A percentile compares a stretch with the other conserved stretches of the same genome.
Conservation (phyloP, 2,113 vertebrate genomes). For the Hydropotes inermis region DNA sequence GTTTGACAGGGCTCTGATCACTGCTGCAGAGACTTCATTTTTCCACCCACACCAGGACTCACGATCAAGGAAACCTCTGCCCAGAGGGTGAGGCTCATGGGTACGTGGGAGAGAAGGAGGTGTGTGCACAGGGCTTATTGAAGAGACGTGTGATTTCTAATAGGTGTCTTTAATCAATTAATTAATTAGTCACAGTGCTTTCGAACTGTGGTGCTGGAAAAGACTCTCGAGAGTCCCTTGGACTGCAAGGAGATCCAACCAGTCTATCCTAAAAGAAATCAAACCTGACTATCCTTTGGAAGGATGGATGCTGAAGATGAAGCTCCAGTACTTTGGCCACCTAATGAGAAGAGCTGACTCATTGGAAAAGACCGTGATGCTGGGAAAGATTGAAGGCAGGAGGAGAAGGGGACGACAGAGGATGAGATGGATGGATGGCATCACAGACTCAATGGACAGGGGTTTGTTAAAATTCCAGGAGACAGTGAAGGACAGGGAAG, state of each 20-base stretch:
- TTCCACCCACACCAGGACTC: background rate
- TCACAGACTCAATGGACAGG: fast-evolving
- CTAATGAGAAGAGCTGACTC: background rate
- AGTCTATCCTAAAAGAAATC: background rate
- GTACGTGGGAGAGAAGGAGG: fast-evolving
- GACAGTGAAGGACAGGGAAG: background rate
- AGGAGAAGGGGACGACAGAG: background rate
- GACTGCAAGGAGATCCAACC: background rate
- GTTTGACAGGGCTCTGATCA: background rate
- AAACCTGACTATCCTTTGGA: background rate
- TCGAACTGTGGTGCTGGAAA: background rate
- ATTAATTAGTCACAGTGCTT: background rate
- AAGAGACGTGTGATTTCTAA: background rate
- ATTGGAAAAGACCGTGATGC: background rate
- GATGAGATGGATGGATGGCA: background rate
- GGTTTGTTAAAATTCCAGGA: background rate
- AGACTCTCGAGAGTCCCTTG: background rate
- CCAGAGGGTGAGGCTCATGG: fast-evolving
- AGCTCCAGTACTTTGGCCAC: background rate
- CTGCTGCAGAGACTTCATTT: too few relatives aligned
- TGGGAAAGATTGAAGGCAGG: background rate
- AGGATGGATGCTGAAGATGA: background rate
- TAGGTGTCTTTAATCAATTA: too few relatives aligned
- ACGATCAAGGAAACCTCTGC: background rate
- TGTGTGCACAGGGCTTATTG: background rate